These are phyloP conservation scores for Pygoscelis antarcticus DNA, from an alignment of 2,113 vertebrate genomes.

Conservation along the genomic window DNA sequence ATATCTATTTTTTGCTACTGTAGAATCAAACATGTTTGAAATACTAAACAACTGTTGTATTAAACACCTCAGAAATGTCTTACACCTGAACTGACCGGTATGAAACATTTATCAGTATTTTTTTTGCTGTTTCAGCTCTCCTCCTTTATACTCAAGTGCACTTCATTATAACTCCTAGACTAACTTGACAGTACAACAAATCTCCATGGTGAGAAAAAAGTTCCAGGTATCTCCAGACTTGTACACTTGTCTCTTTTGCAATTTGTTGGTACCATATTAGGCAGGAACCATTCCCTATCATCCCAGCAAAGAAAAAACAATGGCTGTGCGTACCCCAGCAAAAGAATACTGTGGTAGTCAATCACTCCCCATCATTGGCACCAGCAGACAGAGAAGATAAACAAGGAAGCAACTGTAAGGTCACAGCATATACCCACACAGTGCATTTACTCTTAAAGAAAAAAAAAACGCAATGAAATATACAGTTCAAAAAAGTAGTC, in stretches of 20 bases:
- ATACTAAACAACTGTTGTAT: background rate
- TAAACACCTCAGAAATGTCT: background rate
- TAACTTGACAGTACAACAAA: background rate
- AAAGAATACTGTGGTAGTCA: background rate
- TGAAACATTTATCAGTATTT: background rate
- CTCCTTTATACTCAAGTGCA: background rate
- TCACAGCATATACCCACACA: background rate
- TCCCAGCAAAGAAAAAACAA: background rate
- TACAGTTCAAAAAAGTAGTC: background rate
- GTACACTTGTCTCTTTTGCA: background rate
- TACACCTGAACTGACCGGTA: background rate
- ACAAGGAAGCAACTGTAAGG: background rate
- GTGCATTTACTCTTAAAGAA: background rate
- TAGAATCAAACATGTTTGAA: background rate
- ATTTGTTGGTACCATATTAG: accelerated
- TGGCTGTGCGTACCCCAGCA: accelerated
- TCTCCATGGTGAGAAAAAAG: background rate
- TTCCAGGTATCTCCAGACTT: background rate
- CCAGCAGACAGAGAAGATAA: background rate
- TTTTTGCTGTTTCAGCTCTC: background rate
- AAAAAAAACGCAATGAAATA: background rate
- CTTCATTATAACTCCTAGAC: background rate
- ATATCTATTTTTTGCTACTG: background rate
- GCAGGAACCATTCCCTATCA: background rate
- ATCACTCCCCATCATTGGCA: background rate